phyloP scores from a whole-genome alignment of 2,113 vertebrate species.

The Cathartes aura region DNA sequence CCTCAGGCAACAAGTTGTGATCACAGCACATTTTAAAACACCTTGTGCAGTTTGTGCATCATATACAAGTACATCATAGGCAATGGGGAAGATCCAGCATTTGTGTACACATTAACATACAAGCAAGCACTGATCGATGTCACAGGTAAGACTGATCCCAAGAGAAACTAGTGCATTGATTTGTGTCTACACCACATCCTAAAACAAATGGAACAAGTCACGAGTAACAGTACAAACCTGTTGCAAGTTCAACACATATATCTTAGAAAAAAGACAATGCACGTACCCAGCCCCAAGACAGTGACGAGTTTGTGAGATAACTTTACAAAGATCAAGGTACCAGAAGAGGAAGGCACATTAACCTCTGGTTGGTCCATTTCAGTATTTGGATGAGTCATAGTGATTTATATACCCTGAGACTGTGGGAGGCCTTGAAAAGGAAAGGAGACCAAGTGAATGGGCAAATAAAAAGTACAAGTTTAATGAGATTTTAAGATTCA shows the following conservation, averaged over 20 bases:
- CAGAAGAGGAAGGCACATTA: slow-evolving; percentile 61
- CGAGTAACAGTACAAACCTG: slow-evolving; percentile 6
- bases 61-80: background rate
- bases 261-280: slow-evolving; percentile 4
- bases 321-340: slow-evolving; percentile 62
- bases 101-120: background rate
- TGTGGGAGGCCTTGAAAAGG: slow-evolving; percentile 7
- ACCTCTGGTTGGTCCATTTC: slow-evolving; percentile 49
- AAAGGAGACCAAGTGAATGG: background rate
- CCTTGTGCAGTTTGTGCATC: background rate
- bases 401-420: slow-evolving; percentile 61
- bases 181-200: background rate
- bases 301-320: background rate
- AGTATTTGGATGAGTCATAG: slow-evolving; percentile 25
- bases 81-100: background rate
- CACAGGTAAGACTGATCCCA: background rate
- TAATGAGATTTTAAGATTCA: slow-evolving; percentile 20
- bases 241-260: background rate
- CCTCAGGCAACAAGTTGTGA: background rate
- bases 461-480: slow-evolving; percentile 45
- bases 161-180: background rate
- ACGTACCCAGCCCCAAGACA: background rate
- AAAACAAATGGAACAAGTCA: background rate
- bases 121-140: background rate
- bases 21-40: background rate